Evolutionary conservation across 1,140 invertebrate genomes (phyloP), one percentile per base, ranked within the genome.

Genomic region (Drosophila fuyamai): DNA sequence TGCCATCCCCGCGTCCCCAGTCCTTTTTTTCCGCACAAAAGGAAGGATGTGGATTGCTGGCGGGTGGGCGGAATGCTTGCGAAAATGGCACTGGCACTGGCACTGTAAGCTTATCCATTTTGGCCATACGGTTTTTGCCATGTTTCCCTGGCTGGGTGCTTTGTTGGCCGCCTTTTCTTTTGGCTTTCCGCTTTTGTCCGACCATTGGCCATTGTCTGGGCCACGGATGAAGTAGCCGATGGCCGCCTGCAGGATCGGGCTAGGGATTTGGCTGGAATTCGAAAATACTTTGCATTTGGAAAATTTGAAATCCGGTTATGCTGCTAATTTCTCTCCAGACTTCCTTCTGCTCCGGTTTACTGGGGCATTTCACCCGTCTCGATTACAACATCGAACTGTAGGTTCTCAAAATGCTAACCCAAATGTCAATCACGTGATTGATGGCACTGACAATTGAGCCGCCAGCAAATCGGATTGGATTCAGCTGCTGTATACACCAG

Each of bases 61-160:
- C 13, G 48, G 60, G 23, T 40, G 58, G 62, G 1, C 14, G 29
- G 36, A 38, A 47, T 38, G 23, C 57, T 53, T 48, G 70, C 67
- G 70, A 61, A 73, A 88, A 88, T 88, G 44, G 44, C 35, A 40
- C 51, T 44, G 75, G 70, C 46, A 48, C 46, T 48, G 29, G 6
- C 74, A 56, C 44, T 79, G 79, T 63, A 55, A 80, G 80, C 83
- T 89, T 88, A 88, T 88, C 80, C 83, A 83, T 89, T 88, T 89
- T 89, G 84, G 79, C 83, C 83, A 88, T 83, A 88, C 76, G 83
- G 61, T 88, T 88, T 70, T 77, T 56, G 67, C 65, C 67, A 43
- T 71, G 57, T 59, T 56, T 57, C 53, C 43, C 32, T 43, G 36
- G 27, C 66, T 41, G 6, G 5, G 1, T 16, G n/a, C 65, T 50